A percentile compares a stretch with the other conserved stretches of the same genome.
Evolutionary conservation across 2,113 vertebrate genomes (phyloP).

Genomic region (Lichenostomus cassidix): DNA sequence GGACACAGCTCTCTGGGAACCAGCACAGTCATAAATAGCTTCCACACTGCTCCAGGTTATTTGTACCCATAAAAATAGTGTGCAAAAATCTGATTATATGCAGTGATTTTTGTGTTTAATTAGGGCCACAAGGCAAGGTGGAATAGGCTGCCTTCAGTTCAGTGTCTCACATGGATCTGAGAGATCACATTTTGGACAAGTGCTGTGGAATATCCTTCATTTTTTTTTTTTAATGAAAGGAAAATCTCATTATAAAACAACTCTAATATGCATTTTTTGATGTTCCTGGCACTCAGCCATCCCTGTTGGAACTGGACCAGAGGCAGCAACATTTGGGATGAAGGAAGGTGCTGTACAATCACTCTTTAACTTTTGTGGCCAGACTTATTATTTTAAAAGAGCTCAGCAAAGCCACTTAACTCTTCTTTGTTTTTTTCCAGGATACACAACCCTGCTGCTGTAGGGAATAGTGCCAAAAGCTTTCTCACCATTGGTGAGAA

Average conservation of each 20-base stretch:
- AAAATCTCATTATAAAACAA: not conserved
- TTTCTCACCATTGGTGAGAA: not conserved
- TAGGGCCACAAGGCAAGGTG: not conserved
- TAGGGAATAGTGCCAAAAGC: not conserved
- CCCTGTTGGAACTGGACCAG: not conserved
- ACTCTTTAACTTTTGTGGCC: not conserved
- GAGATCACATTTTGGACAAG: not conserved
- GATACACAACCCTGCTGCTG: not conserved
- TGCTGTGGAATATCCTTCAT: accelerated
- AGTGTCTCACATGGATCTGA: not conserved
- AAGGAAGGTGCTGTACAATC: not conserved
- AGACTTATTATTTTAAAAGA: not conserved
- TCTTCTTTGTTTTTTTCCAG: not conserved
- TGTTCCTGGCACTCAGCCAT: not conserved
- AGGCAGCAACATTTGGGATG: not conserved
- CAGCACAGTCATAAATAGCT: not conserved
- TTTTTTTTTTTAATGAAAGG: not conserved
- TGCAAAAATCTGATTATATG: not conserved
- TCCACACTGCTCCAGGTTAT: accelerated
- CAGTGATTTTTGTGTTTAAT: not conserved
- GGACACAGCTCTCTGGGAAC: too few species aligned
- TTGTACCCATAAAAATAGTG: not conserved
- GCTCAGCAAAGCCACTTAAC: not conserved
- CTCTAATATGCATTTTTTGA: not conserved
- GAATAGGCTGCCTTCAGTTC: not conserved